phyloP scores from a whole-genome alignment of 2,888 invertebrate species.

The Dicycla oo region DNA sequence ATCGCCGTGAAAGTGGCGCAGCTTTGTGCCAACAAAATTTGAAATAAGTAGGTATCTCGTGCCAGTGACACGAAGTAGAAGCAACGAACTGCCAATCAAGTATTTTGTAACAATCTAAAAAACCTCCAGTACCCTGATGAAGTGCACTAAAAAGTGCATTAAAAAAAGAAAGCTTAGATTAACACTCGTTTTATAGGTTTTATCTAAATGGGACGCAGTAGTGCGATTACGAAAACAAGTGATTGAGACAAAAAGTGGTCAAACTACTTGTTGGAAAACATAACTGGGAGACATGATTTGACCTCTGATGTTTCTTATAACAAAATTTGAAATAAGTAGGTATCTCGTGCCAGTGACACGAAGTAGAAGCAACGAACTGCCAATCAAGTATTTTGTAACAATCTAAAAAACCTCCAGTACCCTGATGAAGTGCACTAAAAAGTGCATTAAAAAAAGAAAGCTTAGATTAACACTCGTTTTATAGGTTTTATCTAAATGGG shows the following conservation, averaged over 20 bases:
- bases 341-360: no score
- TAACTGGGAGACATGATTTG: no score
- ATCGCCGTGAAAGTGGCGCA: neutral
- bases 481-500: slow-evolving; percentile 42
- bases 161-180: slow-evolving; percentile 8
- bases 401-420: no score
- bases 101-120: neutral
- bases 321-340: no score
- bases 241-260: no score
- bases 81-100: neutral
- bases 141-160: neutral
- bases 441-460: slow-evolving; percentile 3
- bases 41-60: neutral
- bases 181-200: slow-evolving; percentile 14
- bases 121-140: no score
- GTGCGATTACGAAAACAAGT: no score
- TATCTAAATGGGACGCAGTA: slow-evolving; percentile 42
- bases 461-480: slow-evolving; percentile 14
- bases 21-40: neutral
- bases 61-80: neutral
- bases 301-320: no score
- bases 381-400: no score
- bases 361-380: no score
- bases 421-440: neutral
- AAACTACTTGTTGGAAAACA: no score